Evolutionary conservation across 2,888 invertebrate genomes (phyloP).

Genomic region (Mayetiola destructor): DNA sequence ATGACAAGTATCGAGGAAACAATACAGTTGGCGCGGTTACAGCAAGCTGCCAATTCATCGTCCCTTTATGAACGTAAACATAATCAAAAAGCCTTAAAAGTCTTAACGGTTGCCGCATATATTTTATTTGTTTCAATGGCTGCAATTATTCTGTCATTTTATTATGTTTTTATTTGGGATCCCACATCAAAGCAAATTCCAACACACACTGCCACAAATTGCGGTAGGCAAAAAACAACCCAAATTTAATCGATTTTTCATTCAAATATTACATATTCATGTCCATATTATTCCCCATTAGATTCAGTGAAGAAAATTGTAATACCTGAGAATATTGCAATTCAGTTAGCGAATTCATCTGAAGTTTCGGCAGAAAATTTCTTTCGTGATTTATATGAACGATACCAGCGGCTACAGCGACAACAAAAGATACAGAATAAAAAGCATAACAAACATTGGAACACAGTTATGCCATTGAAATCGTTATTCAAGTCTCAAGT

Average conservation of each 20-base stretch:
- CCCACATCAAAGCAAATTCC: constrained; percentile 42
- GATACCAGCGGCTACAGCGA: constrained; percentile 24
- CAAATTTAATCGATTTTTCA: neutral
- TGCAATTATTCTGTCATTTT: constrained; percentile 82
- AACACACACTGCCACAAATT: constrained; percentile 26
- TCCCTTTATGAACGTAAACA: constrained; percentile 55
- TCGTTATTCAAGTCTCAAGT: too few species aligned
- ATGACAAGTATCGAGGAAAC: constrained; percentile 14
- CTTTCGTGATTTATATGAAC: constrained; percentile 32
- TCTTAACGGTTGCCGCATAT: constrained; percentile 85
- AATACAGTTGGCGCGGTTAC: constrained; percentile 12
- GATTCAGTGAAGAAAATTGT: constrained; percentile 30
- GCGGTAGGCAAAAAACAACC: constrained; percentile 26
- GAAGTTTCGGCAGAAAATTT: constrained; percentile 35
- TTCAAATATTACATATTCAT: neutral
- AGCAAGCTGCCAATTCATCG: constrained; percentile 12
- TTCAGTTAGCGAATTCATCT: constrained; percentile 30
- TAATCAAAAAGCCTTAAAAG: constrained; percentile 75
- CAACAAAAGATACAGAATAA: neutral
- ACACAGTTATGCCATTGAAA: neutral
- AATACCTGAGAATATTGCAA: constrained; percentile 35
- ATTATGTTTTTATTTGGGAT: constrained; percentile 91
- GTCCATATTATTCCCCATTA: constrained; percentile 16
- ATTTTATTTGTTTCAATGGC: constrained; percentile 87
- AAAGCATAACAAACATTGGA: neutral